Evolutionary conservation across 30 jellyfish, hydroid and myxozoan species (phyloP).

Genomic region (Chironex yamaguchii): DNA sequence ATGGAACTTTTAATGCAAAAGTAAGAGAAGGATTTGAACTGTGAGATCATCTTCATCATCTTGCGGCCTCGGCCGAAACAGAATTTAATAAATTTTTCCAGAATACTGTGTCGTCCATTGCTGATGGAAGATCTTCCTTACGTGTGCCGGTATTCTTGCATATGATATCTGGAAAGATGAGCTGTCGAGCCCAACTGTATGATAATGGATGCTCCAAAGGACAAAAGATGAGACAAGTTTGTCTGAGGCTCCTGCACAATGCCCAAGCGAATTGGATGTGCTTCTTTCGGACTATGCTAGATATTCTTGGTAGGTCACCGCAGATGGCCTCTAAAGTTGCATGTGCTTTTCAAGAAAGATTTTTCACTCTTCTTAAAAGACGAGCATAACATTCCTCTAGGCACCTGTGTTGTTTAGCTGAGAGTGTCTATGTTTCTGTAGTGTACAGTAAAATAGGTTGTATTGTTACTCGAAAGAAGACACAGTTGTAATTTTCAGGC

Average conservation of each 20-base stretch:
- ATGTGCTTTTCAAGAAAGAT: constrained; percentile 6
- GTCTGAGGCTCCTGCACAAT: constrained; percentile 38
- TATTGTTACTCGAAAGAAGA: too few relatives aligned
- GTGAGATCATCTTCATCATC: constrained; percentile 3
- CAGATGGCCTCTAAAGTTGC: constrained; percentile 12
- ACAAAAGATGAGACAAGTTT: constrained; percentile 22
- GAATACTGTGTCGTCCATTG: constrained; percentile 2
- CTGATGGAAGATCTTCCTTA: background rate
- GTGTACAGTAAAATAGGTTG: too few relatives aligned
- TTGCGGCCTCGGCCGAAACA: background rate
- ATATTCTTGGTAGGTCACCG: constrained; percentile 26
- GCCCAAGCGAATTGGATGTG: constrained; percentile 43
- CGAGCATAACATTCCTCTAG: too few relatives aligned
- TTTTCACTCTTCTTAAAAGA: background rate
- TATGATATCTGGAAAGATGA: constrained; percentile 8
- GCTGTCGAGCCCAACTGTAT: constrained; percentile 12
- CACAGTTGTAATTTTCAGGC: too few relatives aligned
- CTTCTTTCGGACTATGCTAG: constrained; percentile 7
- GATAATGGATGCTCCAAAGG: constrained; percentile 41
- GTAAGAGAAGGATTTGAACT: too few relatives aligned
- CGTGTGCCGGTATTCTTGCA: background rate
- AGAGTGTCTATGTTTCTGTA: too few relatives aligned
- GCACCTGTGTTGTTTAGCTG: too few relatives aligned
- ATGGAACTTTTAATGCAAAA: too few relatives aligned
- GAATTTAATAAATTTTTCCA: constrained; percentile 6